Percentiles rank a stretch among this genome's conserved stretches.
Conservation (phyloP, 1,140 invertebrate genomes). For the Mycetomoellerius zeteki region DNA sequence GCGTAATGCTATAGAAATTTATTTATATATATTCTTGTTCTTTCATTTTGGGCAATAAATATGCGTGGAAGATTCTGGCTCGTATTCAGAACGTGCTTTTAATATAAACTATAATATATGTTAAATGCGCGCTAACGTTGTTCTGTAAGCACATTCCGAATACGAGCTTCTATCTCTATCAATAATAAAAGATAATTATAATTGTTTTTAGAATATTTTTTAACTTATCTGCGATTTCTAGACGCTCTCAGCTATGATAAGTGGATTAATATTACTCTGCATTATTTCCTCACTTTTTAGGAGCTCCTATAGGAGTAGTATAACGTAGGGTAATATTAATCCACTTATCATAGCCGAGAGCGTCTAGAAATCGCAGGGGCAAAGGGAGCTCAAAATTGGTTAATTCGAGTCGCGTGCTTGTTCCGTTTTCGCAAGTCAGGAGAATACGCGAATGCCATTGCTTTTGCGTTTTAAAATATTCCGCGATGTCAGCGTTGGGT, state of each 20-base stretch:
- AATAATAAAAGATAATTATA: not conserved
- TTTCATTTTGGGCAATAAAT: not conserved
- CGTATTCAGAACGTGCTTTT: no score
- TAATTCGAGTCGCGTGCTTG: conserved; percentile 72
- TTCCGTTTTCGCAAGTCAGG: conserved; percentile 29
- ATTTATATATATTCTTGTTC: not conserved
- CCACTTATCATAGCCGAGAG: not conserved
- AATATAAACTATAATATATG: no score
- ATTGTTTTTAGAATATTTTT: not conserved
- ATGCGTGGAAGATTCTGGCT: not conserved
- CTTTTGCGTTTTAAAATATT: conserved; percentile 57
- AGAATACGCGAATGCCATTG: conserved; percentile 35
- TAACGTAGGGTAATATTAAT: conserved; percentile 11
- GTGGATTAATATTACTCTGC: no score
- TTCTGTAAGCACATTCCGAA: no score
- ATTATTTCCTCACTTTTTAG: no score
- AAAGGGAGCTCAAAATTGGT: conserved; percentile 53
- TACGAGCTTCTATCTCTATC: not conserved
- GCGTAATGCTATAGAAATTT: not conserved
- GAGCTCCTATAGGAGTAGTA: not conserved
- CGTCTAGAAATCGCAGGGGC: not conserved
- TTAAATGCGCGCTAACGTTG: no score
- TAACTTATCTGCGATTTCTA: not conserved
- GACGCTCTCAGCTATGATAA: no score
- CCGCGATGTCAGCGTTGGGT: conserved; percentile 35